Evolutionary conservation across 2,797 vertebrate species (phyloP).

Genomic region (Chrosomus eos): DNA sequence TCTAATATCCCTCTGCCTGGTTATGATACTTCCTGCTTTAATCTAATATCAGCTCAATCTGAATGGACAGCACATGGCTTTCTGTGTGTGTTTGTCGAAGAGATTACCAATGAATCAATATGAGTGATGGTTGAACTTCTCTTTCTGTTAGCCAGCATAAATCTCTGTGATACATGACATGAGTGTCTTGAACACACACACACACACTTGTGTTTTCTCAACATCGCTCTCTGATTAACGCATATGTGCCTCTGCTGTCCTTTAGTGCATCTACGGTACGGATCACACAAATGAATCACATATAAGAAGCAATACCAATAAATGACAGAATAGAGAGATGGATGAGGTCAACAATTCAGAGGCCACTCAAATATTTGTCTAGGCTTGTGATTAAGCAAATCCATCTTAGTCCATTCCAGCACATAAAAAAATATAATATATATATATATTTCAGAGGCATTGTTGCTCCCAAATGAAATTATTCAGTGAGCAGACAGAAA

Average conservation of each 20-base stretch:
- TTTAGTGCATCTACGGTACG: constrained; percentile 2
- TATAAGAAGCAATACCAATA: neutral
- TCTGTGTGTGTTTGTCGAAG: constrained; percentile 15
- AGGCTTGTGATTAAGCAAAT: neutral
- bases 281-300: constrained; percentile 23
- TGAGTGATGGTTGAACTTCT: constrained; percentile 15
- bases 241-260: constrained; percentile 1
- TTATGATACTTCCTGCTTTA: neutral
- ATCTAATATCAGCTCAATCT: neutral
- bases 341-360: neutral
- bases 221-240: neutral
- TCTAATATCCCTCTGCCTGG: neutral
- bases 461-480: neutral
- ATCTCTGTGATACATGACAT: constrained; percentile 11
- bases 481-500: neutral
- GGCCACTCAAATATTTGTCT: neutral
- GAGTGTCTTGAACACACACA: constrained; percentile 1
- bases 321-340: constrained; percentile 19
- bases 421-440: neutral
- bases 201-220: neutral
- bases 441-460: neutral
- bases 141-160: neutral
- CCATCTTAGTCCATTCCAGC: neutral
- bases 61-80: neutral
- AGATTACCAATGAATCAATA: constrained; percentile 30